phyloP scores from a whole-genome alignment of 2,888 invertebrate genomes.

The Ecliptopera silaceata region DNA sequence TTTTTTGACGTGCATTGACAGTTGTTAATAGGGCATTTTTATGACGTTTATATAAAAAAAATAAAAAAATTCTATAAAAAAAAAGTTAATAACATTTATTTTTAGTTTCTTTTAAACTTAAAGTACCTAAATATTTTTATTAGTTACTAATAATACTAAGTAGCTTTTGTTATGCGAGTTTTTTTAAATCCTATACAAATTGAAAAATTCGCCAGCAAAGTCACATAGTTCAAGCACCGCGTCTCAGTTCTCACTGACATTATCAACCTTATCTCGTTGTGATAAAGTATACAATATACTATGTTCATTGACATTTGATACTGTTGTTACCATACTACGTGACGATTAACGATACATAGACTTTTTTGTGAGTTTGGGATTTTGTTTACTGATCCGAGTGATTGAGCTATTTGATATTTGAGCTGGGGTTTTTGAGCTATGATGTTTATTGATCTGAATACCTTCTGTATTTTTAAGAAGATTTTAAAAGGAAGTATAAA shows the following conservation, averaged over 20 bases:
- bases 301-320: constrained; percentile 19
- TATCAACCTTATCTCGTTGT: neutral
- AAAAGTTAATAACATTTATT: too few species aligned
- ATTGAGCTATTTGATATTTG: constrained; percentile 21
- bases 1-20: too few species aligned
- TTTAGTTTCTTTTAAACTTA: too few species aligned
- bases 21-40: too few species aligned
- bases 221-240: neutral
- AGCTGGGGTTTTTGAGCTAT: constrained; percentile 8
- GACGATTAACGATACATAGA: constrained; percentile 17
- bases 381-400: constrained; percentile 22
- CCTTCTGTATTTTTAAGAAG: too few species aligned
- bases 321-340: constrained; percentile 14
- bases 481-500: too few species aligned
- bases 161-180: too few species aligned
- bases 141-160: too few species aligned
- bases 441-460: neutral
- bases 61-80: too few species aligned
- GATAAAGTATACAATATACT: neutral
- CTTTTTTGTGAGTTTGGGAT: constrained; percentile 18
- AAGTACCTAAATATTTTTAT: too few species aligned
- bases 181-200: too few species aligned
- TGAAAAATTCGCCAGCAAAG: neutral
- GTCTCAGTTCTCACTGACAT: neutral
- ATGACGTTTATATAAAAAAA: too few species aligned